phyloP scores from a whole-genome alignment of 1,140 invertebrate genomes.

The Neuroterus valhalla region DNA sequence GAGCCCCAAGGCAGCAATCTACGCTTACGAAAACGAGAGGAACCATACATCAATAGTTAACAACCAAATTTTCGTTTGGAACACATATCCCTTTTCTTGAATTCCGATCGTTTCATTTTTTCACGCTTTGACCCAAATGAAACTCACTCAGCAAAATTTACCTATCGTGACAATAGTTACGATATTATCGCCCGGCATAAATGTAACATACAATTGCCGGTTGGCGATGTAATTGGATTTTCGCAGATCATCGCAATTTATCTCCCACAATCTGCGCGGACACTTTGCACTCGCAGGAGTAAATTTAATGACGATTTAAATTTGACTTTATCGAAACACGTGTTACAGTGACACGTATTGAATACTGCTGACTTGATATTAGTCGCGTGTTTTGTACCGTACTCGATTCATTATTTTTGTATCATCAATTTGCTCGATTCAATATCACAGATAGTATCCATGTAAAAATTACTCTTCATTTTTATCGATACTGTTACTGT shows the following conservation, averaged over 20 bases:
- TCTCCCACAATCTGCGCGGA: neutral
- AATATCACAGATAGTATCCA: too few relatives aligned
- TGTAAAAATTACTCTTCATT: too few relatives aligned
- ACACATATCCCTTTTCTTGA: neutral
- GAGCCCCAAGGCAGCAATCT: slow-evolving; percentile 26
- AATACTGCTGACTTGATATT: too few relatives aligned
- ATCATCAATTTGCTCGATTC: too few relatives aligned
- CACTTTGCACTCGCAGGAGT: neutral
- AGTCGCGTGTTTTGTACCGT: too few relatives aligned
- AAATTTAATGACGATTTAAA: slow-evolving; percentile 41
- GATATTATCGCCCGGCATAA: slow-evolving; percentile 27
- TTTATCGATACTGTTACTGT: too few relatives aligned
- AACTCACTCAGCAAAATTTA: slow-evolving; percentile 1
- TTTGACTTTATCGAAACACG: slow-evolving; percentile 31
- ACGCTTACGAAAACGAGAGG: slow-evolving; percentile 1
- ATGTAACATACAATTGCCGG: slow-evolving; percentile 41
- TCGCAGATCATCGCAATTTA: slow-evolving; percentile 40
- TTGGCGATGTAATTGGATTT: slow-evolving; percentile 38
- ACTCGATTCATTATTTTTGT: too few relatives aligned
- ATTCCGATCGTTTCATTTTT: slow-evolving; percentile 7
- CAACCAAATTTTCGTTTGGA: neutral
- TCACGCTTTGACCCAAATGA: neutral
- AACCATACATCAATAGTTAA: slow-evolving; percentile 1
- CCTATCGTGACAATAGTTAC: slow-evolving; percentile 32
- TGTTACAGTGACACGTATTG: too few relatives aligned